Conservation (phyloP, 1,140 invertebrate species). For the Stegodyphus mimosarum region DNA sequence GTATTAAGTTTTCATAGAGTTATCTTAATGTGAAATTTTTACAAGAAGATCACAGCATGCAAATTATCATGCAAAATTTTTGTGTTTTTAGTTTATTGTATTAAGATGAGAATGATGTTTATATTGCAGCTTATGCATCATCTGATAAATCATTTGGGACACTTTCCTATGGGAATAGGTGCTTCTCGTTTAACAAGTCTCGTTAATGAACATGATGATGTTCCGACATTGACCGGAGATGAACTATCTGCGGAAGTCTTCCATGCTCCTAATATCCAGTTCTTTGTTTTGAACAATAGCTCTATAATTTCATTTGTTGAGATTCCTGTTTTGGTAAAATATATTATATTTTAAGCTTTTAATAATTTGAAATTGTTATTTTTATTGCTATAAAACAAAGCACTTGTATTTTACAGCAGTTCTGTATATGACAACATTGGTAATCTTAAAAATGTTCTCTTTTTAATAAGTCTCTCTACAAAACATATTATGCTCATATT, state of each 20-base stretch:
- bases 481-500: too few species aligned
- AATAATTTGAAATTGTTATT: too few species aligned
- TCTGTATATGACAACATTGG: too few species aligned
- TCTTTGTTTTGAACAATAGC: constrained; percentile 85
- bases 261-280: constrained; percentile 86
- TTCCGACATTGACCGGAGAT: constrained; percentile 77
- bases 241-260: constrained; percentile 85
- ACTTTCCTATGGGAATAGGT: constrained; percentile 88
- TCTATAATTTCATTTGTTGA: constrained; percentile 91
- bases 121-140: constrained; percentile 73
- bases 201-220: constrained; percentile 93
- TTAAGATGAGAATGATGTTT: not conserved
- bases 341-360: too few species aligned
- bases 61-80: not conserved
- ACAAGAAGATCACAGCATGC: not conserved
- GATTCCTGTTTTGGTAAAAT: constrained; percentile 78
- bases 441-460: too few species aligned
- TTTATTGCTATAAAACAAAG: too few species aligned
- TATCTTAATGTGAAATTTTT: too few species aligned
- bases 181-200: constrained; percentile 84
- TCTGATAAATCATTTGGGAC: constrained; percentile 86
- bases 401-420: too few species aligned
- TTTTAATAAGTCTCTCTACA: too few species aligned
- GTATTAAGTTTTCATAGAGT: too few species aligned
- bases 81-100: constrained; percentile 31